These are phyloP conservation scores for Monarcha castaneiventris DNA, from an alignment of 2,113 vertebrate genomes.

Conservation along the genomic window DNA sequence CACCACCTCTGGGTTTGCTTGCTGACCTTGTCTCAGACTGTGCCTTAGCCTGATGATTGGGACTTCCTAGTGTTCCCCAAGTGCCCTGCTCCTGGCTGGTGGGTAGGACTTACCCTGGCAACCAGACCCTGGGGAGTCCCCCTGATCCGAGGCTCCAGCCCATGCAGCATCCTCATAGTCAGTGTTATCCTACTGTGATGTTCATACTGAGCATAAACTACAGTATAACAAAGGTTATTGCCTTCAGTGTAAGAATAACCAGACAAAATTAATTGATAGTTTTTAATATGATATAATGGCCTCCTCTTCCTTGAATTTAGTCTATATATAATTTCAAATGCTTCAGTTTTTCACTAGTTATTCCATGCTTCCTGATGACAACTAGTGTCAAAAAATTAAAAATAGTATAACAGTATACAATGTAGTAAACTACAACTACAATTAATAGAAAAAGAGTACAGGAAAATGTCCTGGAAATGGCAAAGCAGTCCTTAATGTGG, in stretches of 20 bases:
- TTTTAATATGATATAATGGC: neutral
- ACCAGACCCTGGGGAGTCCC: neutral
- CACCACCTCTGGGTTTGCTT: rapidly evolving
- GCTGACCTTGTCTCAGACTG: rapidly evolving
- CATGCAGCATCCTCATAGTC: neutral
- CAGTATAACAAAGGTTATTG: neutral
- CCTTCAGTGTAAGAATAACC: neutral
- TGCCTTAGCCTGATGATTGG: rapidly evolving
- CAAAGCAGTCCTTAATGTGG: neutral
- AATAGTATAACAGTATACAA: neutral
- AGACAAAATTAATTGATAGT: neutral
- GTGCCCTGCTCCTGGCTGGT: neutral
- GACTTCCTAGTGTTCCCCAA: rapidly evolving
- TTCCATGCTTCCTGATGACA: neutral
- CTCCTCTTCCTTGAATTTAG: neutral
- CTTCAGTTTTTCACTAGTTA: neutral
- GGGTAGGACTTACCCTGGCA: neutral
- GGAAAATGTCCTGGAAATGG: neutral
- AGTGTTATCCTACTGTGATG: neutral
- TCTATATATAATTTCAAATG: neutral
- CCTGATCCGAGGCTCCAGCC: neutral
- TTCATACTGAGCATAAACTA: neutral
- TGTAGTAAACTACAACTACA: neutral
- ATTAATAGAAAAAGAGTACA: neutral
- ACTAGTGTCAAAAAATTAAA: neutral